phyloP scores from a whole-genome alignment of 2,888 invertebrate genomes.

The Perdita meconis region DNA sequence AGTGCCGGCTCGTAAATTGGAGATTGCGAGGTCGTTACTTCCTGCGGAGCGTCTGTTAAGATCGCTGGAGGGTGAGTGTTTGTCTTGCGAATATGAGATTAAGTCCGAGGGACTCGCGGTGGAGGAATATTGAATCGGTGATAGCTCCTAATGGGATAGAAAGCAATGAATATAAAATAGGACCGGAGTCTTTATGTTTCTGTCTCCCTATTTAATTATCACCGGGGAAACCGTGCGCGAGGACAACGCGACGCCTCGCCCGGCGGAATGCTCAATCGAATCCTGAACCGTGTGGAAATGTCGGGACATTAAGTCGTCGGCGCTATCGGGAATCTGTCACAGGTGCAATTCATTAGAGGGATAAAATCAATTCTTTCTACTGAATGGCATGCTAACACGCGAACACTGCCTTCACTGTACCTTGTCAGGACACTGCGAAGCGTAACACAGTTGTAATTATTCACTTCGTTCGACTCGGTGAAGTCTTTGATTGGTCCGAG shows the following conservation, averaged over 20 bases:
- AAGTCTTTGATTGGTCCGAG: too few relatives aligned
- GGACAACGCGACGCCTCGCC: neutral
- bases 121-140: conserved; percentile 53
- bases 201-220: conserved; percentile 46
- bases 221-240: neutral
- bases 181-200: conserved; percentile 23
- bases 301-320: neutral
- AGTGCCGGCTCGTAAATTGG: conserved; percentile 63
- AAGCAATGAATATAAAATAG: conserved; percentile 51
- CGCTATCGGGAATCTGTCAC: neutral
- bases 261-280: neutral
- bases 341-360: neutral
- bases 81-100: conserved; percentile 58
- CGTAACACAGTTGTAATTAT: too few relatives aligned
- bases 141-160: conserved; percentile 58
- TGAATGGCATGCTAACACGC: too few relatives aligned
- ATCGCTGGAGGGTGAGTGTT: conserved; percentile 57
- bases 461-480: too few relatives aligned
- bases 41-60: conserved; percentile 52
- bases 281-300: neutral
- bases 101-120: conserved; percentile 32
- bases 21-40: conserved; percentile 66
- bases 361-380: neutral
- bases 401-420: too few relatives aligned
- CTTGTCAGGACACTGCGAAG: too few relatives aligned